Evolutionary conservation across 2,113 vertebrate genomes (phyloP).

Genomic region (Girardinichthys multiradiatus): DNA sequence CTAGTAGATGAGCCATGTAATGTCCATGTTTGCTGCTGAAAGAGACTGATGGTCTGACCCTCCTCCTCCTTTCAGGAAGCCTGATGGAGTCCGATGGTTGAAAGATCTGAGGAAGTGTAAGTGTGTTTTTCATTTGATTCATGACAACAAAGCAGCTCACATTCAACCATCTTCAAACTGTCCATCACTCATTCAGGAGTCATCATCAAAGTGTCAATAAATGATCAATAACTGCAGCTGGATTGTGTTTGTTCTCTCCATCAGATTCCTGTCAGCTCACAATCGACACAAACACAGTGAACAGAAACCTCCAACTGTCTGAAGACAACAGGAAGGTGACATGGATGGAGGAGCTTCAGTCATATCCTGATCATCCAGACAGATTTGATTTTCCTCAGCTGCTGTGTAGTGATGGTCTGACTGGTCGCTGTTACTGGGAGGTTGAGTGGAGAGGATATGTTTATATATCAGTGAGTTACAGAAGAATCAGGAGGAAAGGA

Average conservation of each 20-base stretch:
- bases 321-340: not conserved
- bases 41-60: not conserved
- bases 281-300: not conserved
- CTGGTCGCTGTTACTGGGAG: not conserved
- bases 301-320: not conserved
- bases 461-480: too few relatives aligned
- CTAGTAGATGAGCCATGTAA: too few relatives aligned
- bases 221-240: not conserved
- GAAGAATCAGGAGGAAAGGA: too few relatives aligned
- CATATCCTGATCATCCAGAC: not conserved
- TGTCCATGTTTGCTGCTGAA: too few relatives aligned
- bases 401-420: not conserved
- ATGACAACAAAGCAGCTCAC: not conserved
- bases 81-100: not conserved
- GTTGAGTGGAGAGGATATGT: not conserved
- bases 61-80: constrained; percentile 1
- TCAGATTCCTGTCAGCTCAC: not conserved
- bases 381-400: not conserved
- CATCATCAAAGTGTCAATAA: not conserved
- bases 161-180: not conserved
- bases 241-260: not conserved
- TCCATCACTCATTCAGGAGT: too few relatives aligned
- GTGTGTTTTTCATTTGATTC: too few relatives aligned
- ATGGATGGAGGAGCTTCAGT: not conserved
- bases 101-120: not conserved